Base-by-base conservation (phyloP, 2,888 invertebrate genomes). In the Chrysolina oricalcia region DNA sequence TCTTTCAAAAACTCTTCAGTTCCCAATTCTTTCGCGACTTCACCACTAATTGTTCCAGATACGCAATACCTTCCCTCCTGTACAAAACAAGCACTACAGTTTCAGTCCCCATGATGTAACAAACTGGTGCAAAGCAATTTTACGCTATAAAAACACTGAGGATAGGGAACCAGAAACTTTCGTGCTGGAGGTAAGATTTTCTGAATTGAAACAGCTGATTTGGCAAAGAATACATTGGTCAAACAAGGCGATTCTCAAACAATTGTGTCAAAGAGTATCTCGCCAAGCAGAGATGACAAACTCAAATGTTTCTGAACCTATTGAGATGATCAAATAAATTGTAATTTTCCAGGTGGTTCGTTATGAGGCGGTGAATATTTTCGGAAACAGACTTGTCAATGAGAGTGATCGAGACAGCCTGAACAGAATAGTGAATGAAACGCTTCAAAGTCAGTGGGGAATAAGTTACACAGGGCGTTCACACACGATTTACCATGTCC, bases 61-160 rank as follows among this genome's bases (percentile, higher is more conserved):
- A 27, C 65, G 78, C 59, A 76, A 68, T 48, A 87, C 88, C 40
- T 93, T 93, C 86, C 89, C 89, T 4, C 87, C 89, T 27, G 90
- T 91, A 66, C 90, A 91, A 80, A 90, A 91, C 81, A 84, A 84
- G 35, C 95, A 95, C 87, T 96, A 96, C 85, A 90, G 91, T 75
- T 95, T 95, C 90, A 94, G 93, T 63, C 93, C 95, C 0, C 91
- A 94, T 70, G 95, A 96, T 87, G 88, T 97, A 71, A 93, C 93
- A n/a, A 89, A 89, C 62, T 94, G 94, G 93, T 93, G 93, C 80
- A 89, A 92, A 67, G 92, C 92, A 73, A 89, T 95, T 21, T 90
- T 92, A 74, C 91, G 93, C 84, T 95, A 95, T 82, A 87, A 89
- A 50, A 78, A 75, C 43, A 79, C 73, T 53, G 79, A 80, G 40